Conservation (phyloP, 2,113 vertebrate genomes). For the Oxygymnocypris stewartii region DNA sequence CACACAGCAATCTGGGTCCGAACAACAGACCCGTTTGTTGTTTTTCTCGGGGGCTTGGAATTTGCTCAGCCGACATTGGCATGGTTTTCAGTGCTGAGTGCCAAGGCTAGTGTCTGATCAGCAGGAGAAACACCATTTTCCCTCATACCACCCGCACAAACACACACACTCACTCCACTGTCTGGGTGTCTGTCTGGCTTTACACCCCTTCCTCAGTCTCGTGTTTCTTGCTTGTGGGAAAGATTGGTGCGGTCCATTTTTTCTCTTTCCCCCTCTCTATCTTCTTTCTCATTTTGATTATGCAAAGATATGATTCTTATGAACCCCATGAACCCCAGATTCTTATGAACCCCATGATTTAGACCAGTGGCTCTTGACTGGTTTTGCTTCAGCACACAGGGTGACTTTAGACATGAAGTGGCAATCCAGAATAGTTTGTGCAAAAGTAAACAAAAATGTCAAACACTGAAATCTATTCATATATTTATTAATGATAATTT, state of each 20-base stretch:
- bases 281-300: constrained; percentile 7
- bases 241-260: constrained; percentile 38
- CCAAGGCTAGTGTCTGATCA: constrained; percentile 59
- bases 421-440: constrained; percentile 1
- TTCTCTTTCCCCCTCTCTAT: constrained; percentile 6
- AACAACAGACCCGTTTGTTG: constrained; percentile 60
- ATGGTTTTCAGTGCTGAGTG: constrained; percentile 51
- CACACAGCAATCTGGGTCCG: constrained; percentile 51
- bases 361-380: neutral
- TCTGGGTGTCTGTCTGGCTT: constrained; percentile 55
- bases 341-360: neutral
- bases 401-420: neutral
- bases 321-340: neutral
- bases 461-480: neutral
- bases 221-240: constrained; percentile 45
- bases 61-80: constrained; percentile 61
- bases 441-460: neutral
- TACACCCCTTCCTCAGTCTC: constrained; percentile 40
- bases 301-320: neutral
- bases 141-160: constrained; percentile 39
- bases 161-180: constrained; percentile 46
- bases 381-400: neutral
- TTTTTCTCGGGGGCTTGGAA: constrained; percentile 56
- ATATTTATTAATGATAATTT: neutral
- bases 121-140: constrained; percentile 50